Conservation (phyloP, 2,888 invertebrate species). For the Drosophila vallismaia region DNA sequence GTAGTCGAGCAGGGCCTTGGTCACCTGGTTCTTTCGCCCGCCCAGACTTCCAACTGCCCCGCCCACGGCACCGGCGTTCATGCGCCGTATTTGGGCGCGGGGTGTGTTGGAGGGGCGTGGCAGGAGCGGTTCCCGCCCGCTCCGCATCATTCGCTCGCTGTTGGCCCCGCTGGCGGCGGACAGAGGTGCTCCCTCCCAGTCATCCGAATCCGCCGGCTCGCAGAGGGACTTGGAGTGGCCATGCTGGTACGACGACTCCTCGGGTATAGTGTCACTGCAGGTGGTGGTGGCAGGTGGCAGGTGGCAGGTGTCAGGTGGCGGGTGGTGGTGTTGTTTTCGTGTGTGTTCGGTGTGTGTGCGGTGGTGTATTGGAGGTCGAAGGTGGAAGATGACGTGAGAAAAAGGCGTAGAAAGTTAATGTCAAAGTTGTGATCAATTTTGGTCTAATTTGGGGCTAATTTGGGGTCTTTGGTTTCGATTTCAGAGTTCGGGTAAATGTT, state of each 20-base stretch:
- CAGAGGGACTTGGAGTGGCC: constrained; percentile 87
- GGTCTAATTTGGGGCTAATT: constrained; percentile 46
- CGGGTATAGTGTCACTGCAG: constrained; percentile 88
- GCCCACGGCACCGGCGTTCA: constrained; percentile 77
- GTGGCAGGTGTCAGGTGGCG: neutral
- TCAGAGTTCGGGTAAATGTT: constrained; percentile 24
- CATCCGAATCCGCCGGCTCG: constrained; percentile 85
- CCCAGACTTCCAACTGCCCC: constrained; percentile 55
- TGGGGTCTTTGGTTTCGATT: constrained; percentile 15
- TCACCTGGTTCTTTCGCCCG: constrained; percentile 85
- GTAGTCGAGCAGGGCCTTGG: constrained; percentile 86
- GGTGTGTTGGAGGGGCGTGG: constrained; percentile 86
- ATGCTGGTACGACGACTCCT: constrained; percentile 86
- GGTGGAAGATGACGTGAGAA: constrained; percentile 64
- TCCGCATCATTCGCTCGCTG: constrained; percentile 62
- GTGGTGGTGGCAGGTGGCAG: constrained; percentile 32
- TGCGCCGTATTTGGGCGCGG: constrained; percentile 86
- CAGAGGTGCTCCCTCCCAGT: constrained; percentile 82
- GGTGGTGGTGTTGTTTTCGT: constrained; percentile 40
- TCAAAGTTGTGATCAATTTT: constrained; percentile 64
- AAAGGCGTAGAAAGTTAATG: constrained; percentile 76
- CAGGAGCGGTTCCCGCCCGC: constrained; percentile 85
- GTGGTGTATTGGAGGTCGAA: constrained; percentile 43
- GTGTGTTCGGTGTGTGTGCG: constrained; percentile 22
- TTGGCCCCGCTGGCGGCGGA: constrained; percentile 67